These are phyloP conservation scores for Scleropages formosus DNA, from an alignment of 2,797 vertebrate genomes.

Conservation along the genomic window DNA sequence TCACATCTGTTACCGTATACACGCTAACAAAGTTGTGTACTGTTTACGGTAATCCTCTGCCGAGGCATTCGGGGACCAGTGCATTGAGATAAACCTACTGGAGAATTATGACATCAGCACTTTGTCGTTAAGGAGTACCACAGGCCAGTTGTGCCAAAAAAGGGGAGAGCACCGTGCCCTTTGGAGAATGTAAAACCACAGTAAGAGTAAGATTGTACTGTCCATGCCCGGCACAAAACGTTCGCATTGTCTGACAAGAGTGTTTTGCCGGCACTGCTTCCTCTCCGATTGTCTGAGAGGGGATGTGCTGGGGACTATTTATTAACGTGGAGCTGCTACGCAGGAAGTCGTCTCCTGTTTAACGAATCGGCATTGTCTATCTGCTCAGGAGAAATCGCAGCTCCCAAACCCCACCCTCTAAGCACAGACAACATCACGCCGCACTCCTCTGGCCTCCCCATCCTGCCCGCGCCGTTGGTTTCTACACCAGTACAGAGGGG, in stretches of 20 bases:
- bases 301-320: conserved; percentile 69
- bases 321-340: conserved; percentile 53
- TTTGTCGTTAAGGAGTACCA: conserved; percentile 55
- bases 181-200: too few relatives aligned
- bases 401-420: too few relatives aligned
- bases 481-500: neutral
- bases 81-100: too few relatives aligned
- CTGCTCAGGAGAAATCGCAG: neutral
- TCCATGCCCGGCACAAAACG: neutral
- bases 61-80: too few relatives aligned
- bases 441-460: neutral
- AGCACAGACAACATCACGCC: neutral
- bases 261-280: conserved; percentile 40
- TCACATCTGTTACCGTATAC: neutral
- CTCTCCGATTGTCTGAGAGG: conserved; percentile 64
- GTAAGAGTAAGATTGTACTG: too few relatives aligned
- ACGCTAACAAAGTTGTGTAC: neutral
- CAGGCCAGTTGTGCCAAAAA: neutral
- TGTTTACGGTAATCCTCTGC: too few relatives aligned
- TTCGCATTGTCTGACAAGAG: neutral
- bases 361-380: conserved; percentile 26
- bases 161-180: conserved; percentile 39
- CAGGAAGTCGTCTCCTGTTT: conserved; percentile 58
- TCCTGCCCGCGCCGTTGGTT: neutral
- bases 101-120: conserved; percentile 49